Evolutionary conservation across 2,113 vertebrate genomes (phyloP).

Genomic region (Festucalex cinctus): DNA sequence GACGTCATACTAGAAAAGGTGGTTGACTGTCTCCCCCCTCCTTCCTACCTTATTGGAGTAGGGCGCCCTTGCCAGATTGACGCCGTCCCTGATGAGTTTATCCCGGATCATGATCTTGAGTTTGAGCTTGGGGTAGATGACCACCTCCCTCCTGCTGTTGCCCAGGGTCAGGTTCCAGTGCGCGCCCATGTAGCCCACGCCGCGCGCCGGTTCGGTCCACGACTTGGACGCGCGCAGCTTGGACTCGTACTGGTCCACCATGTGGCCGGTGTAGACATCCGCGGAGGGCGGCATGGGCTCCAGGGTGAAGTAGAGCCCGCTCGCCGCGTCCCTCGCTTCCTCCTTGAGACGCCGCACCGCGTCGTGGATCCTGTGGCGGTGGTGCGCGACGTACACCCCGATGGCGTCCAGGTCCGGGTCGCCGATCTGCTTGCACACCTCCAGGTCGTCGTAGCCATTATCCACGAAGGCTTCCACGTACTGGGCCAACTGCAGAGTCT

Average conservation of each 20-base stretch:
- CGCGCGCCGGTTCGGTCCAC: slow-evolving; percentile 70
- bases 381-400: slow-evolving; percentile 86
- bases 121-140: slow-evolving; percentile 86
- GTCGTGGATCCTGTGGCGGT: slow-evolving; percentile 87
- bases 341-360: slow-evolving; percentile 87
- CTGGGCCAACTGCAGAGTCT: slow-evolving; percentile 88
- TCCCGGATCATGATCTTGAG: slow-evolving; percentile 98
- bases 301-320: slow-evolving; percentile 91
- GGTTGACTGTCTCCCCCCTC: too few relatives aligned
- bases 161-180: slow-evolving; percentile 72
- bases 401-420: slow-evolving; percentile 97
- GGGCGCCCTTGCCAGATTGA: slow-evolving; percentile 87
- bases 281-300: slow-evolving; percentile 77
- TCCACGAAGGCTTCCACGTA: slow-evolving; percentile 95
- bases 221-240: slow-evolving; percentile 71
- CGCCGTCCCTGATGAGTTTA: slow-evolving; percentile 89
- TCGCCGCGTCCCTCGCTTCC: slow-evolving; percentile 81
- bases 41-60: slow-evolving; percentile 90
- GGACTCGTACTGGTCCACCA: slow-evolving; percentile 73
- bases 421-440: slow-evolving; percentile 97
- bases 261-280: slow-evolving; percentile 72
- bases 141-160: slow-evolving; percentile 74
- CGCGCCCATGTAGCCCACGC: slow-evolving; percentile 55
- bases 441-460: slow-evolving; percentile 96
- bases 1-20: too few relatives aligned